Evolutionary conservation across 2,113 vertebrate genomes (phyloP), one percentile per base, ranked within the genome.

Genomic region (Megaleporinus macrocephalus): DNA sequence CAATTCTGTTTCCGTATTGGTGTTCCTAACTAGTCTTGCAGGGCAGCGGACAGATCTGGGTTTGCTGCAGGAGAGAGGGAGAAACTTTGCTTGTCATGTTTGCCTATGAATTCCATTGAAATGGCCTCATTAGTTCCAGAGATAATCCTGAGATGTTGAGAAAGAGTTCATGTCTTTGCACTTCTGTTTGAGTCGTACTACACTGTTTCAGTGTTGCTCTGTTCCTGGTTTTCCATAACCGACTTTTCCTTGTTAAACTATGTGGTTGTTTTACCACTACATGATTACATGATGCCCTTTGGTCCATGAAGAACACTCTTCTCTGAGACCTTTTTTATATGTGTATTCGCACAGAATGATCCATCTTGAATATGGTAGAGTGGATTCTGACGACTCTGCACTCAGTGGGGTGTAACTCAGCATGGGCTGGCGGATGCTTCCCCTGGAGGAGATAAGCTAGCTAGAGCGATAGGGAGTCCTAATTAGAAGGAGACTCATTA

Each of bases 401-500:
- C 24, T 41, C 55, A 72, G 68, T 18, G 68, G 10, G 36, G 59
- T 53, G 66, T 55, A 51, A 75, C 30, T 83, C 49, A 63, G 47
- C 65, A 16, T 33, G 36, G 73, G 26, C 26, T 53, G 47, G 57
- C 49, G 70, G 29, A 53, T 49, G 47, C 57, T 59, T n/a, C 51
- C 70, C 59, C 70, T 62, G 49, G 77, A 78, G 72, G 53, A 79
- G 73, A 80, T 63, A 68, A 63, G 66, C 36, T 41, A 61, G 57
- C 57, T 26, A 61, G 30, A 84, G 84, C 76, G 61, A 27, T 22
- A 57, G 86, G 27, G 71, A 76, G 76, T 75, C 44, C 77, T 86
- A 70, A 84, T 82, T 80, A 80, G 47, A 18, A 84, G 53, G 59
- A 79, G 44, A 80, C 79, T 69, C 80, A 82, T 87, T 85, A 73